A percentile compares a stretch with the other conserved stretches of the same genome.
Evolutionary conservation across 1,140 invertebrate species (phyloP).

Genomic region (Plectrocnemia conspersa): DNA sequence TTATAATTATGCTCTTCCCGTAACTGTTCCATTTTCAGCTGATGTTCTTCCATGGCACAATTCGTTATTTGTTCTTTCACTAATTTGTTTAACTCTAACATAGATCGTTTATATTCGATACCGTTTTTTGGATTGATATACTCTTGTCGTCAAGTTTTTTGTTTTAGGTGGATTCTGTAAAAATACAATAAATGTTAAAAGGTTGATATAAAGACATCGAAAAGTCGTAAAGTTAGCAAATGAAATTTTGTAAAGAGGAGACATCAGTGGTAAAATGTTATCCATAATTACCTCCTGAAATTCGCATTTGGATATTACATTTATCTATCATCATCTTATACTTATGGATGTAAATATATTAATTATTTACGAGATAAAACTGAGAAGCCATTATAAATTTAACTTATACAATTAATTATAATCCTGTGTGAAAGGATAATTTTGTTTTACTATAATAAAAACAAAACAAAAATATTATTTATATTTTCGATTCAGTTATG

Average conservation of each 20-base stretch:
- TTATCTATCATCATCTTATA: no score
- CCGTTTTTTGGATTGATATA: constrained; percentile 23
- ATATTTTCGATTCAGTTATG: no score
- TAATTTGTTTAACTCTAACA: constrained; percentile 29
- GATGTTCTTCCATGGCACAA: constrained; percentile 29
- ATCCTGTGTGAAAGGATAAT: no score
- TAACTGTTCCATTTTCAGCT: constrained; percentile 27
- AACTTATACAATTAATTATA: no score
- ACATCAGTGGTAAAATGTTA: no score
- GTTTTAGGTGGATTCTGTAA: constrained; percentile 28
- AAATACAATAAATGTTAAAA: constrained; percentile 11
- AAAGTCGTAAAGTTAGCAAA: no score
- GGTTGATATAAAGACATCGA: no score
- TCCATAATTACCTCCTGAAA: no score
- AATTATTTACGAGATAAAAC: background rate
- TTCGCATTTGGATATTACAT: no score
- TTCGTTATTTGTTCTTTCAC: constrained; percentile 32
- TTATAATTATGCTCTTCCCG: constrained; percentile 24
- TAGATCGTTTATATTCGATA: constrained; percentile 28
- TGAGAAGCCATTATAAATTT: background rate
- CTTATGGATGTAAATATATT: background rate
- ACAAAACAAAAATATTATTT: no score
- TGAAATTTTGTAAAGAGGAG: no score
- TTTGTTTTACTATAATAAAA: no score
- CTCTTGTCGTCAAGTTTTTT: constrained; percentile 23